A percentile compares a stretch with the other conserved stretches of the same genome.
These are phyloP conservation scores for Leptogaster cylindrica DNA, from an alignment of 2,888 invertebrate species.

Conservation along the genomic window DNA sequence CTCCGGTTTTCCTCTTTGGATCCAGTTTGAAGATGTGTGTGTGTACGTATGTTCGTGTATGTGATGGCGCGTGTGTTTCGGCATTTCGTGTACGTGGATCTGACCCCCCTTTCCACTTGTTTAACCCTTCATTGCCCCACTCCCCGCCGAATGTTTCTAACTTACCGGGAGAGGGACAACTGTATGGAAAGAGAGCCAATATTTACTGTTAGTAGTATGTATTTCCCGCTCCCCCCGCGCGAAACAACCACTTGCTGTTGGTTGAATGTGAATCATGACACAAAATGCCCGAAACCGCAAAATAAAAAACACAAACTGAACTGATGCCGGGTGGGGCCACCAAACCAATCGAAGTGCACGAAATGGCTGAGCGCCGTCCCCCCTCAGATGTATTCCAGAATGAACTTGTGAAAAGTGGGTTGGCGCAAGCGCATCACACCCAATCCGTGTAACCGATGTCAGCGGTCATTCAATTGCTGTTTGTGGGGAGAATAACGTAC, in stretches of 20 bases:
- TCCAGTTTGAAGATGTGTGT: slow-evolving; percentile 13
- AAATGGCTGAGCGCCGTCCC: slow-evolving; percentile 30
- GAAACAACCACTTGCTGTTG: slow-evolving; percentile 21
- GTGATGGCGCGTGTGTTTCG: no score
- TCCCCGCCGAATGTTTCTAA: no score
- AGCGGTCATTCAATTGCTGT: slow-evolving; percentile 4
- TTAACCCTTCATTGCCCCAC: no score
- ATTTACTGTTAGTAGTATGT: not conserved
- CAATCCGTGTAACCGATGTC: slow-evolving; percentile 55
- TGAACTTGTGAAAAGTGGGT: slow-evolving; percentile 49
- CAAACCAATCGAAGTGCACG: slow-evolving; percentile 42
- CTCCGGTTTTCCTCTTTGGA: slow-evolving; percentile 43
- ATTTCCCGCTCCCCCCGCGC: not conserved
- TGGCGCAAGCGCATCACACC: slow-evolving; percentile 61
- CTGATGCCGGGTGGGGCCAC: slow-evolving; percentile 17
- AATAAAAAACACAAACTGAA: slow-evolving; percentile 13
- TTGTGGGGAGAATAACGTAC: slow-evolving; percentile 4
- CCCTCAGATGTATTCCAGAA: not conserved
- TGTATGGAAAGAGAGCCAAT: not conserved
- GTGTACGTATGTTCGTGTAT: slow-evolving; percentile 42
- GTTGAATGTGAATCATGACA: not conserved
- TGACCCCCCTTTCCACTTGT: no score
- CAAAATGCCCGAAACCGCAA: slow-evolving; percentile 28
- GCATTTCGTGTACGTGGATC: no score
- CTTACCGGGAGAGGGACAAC: not conserved